These are phyloP conservation scores for Lepidurus packardi DNA, from an alignment of 1,140 invertebrate genomes.

Conservation along the genomic window DNA sequence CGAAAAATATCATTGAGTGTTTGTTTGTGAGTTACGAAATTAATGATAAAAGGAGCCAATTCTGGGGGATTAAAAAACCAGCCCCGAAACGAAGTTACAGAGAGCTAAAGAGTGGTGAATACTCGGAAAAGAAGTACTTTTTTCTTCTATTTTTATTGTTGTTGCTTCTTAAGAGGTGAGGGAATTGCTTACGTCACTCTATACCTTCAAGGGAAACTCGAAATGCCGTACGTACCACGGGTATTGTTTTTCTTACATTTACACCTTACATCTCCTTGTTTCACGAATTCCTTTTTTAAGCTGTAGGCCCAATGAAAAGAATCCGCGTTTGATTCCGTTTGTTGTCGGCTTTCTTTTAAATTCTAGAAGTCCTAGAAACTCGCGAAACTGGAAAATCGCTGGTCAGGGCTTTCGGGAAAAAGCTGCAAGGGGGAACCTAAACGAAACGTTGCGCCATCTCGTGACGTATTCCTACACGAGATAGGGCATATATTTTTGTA, in stretches of 20 bases:
- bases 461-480: too few relatives aligned
- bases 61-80: neutral
- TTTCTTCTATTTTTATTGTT: neutral
- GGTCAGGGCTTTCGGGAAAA: too few relatives aligned
- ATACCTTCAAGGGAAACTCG: neutral
- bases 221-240: constrained; percentile 17
- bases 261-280: neutral
- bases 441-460: too few relatives aligned
- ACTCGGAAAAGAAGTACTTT: too few relatives aligned
- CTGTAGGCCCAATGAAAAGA: neutral
- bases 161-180: neutral
- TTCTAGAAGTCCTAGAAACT: too few relatives aligned
- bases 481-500: too few relatives aligned
- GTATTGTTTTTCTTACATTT: neutral
- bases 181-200: neutral
- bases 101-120: too few relatives aligned
- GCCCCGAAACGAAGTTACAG: too few relatives aligned
- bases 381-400: too few relatives aligned
- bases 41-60: neutral
- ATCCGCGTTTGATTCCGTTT: too few relatives aligned
- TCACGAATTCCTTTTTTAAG: neutral
- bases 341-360: too few relatives aligned
- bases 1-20: neutral
- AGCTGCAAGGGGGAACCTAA: too few relatives aligned
- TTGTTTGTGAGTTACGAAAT: neutral